Evolutionary conservation across 2,888 invertebrate species (phyloP), one percentile per base, ranked within the genome.

Genomic region (Dicranocentrus wangi): DNA sequence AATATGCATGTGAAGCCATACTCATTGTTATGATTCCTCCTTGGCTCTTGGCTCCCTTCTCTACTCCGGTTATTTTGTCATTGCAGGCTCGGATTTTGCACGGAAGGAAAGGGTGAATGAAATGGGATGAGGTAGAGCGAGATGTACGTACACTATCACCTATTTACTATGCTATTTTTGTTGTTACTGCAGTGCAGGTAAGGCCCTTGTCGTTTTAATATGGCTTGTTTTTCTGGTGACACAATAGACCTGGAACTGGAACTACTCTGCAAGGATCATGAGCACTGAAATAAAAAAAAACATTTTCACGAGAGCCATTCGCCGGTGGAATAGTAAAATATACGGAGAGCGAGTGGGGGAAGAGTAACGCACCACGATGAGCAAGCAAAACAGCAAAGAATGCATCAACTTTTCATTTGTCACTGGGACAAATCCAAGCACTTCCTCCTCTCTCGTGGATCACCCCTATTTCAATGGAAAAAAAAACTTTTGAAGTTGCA

Each of bases 221-320:
- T 47, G 15, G 70, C 43, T 58, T 53, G 19, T 25, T 55, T 55
- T 51, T 69, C 28, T 32, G 39, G 39, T 60, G 70, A 60, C 60
- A 71, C 70, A 71, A 71, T 60, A 71, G 58, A n/a, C n/a, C n/a
- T n/a, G n/a, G n/a, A n/a, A n/a, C n/a, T n/a, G n/a, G n/a, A n/a
- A n/a, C n/a, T n/a, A n/a, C n/a, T n/a, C n/a, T n/a, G 43, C 58
- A 43, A 42, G 55, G 55, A 55, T 55, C 55, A 69, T 69, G 60
- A 60, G 70, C 43, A 71, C 27, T 60, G 70, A 71, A 71, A 71
- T 60, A 71, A 71, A 58, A 71, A 60, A 69, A 42, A 42, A 3
- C 58, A 23, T 65, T 65, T 42, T 51, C 25, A 23, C 17, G 47
- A 42, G 32, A 32, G 32, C 32, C 32, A 32, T 39, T 42, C 10